Base-by-base conservation (phyloP, 1,140 invertebrate species). In the Cherax quadricarinatus region DNA sequence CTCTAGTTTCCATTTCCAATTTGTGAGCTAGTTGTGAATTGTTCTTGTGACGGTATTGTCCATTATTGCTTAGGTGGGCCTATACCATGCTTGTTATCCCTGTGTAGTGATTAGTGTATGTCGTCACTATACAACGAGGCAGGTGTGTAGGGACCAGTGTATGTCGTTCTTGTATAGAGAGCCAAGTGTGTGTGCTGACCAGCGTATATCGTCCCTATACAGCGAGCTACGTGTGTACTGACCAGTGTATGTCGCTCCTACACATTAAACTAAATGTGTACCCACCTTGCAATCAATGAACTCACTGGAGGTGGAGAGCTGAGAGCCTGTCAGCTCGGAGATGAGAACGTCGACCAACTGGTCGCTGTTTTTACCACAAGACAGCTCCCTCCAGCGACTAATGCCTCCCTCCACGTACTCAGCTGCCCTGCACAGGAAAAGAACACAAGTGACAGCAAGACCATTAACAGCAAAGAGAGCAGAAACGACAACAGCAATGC, bases 391-490 rank as follows among this genome's bases (percentile, higher is more conserved):
- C 90, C 90, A 91, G 21, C 90, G 30, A n/a, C 84, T 82, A 60
- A 91, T 86, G 60, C 90, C 90, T 4, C 90, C 90, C 57, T 91
- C 90, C 60, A 91, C 78, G 60, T 86, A 91, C 78, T 91, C 90
- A 18, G 90, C 90, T 60, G 87, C 90, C 60, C 90, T 91, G 79
- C n/a, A 48, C 1, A 3, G 9, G 9, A 57, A 14, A 57, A 57
- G 9, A 57, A 5, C 14, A 57, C 5, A 3, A 57, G 53, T 57
- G 9, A 57, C 53, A 10, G 53, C 14, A 57, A 1, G 1, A 57
- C 53, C 9, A 57, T 41, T 41, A 41, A 41, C 49, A 53, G 53
- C 18, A 6, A 53, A 4, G 70, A 21, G 48, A 78, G 1, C 12
- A 79, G 49, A 10, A 60, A 24, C 41, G 10, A 12, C 12, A 87